Conservation (phyloP, 2,888 invertebrate species). For the Thereva nobilitata region DNA sequence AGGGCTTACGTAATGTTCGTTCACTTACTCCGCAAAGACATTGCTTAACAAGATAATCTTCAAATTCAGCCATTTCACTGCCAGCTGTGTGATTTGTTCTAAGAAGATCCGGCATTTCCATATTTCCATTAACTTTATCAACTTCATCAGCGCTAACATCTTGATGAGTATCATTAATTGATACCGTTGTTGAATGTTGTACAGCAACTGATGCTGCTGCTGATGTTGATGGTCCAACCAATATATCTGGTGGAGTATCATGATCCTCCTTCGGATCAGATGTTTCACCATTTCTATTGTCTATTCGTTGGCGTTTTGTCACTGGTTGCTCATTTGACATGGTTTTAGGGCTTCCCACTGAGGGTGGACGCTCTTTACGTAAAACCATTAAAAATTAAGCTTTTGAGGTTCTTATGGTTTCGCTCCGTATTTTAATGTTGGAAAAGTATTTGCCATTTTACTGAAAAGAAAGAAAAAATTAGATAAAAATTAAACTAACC, state of each 20-base stretch:
- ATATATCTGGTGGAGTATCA: slow-evolving; percentile 32
- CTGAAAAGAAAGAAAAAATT: slow-evolving; percentile 26
- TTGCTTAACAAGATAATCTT: slow-evolving; percentile 67
- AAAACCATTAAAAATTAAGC: slow-evolving; percentile 45
- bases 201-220: slow-evolving; percentile 22
- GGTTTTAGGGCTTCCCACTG: slow-evolving; percentile 43
- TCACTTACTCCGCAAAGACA: slow-evolving; percentile 80
- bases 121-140: slow-evolving; percentile 27
- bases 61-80: slow-evolving; percentile 57
- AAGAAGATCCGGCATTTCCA: slow-evolving; percentile 40
- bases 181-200: slow-evolving; percentile 37
- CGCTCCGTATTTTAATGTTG: neutral
- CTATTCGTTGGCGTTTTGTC: slow-evolving; percentile 80
- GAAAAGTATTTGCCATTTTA: neutral
- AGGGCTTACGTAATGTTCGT: slow-evolving; percentile 70
- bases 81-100: slow-evolving; percentile 28
- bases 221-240: slow-evolving; percentile 36
- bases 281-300: slow-evolving; percentile 49
- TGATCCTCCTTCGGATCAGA: slow-evolving; percentile 42
- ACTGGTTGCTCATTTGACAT: slow-evolving; percentile 83
- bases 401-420: slow-evolving; percentile 2
- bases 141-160: slow-evolving; percentile 41
- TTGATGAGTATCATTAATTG: slow-evolving; percentile 16
- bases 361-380: slow-evolving; percentile 46
- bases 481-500: too few species aligned